phyloP scores from a whole-genome alignment of 2,113 vertebrate species.

The Mola mola region DNA sequence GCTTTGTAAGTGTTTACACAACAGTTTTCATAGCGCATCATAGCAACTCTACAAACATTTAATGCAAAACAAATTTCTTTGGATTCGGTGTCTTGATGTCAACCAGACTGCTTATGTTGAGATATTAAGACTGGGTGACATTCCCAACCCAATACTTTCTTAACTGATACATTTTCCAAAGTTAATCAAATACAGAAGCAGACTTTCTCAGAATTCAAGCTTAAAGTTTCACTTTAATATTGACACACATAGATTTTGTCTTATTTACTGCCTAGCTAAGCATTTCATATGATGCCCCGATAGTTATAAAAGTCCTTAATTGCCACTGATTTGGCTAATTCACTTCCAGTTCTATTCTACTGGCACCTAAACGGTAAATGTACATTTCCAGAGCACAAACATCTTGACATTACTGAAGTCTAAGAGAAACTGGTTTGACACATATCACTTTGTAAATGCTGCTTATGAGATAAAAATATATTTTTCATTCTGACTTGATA shows the following conservation, averaged over 20 bases:
- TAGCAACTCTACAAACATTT: conserved; percentile 28
- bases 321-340: conserved; percentile 50
- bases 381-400: conserved; percentile 24
- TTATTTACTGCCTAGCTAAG: background rate
- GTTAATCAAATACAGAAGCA: background rate
- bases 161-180: background rate
- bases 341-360: conserved; percentile 24
- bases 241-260: background rate
- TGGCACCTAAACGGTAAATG: conserved; percentile 6
- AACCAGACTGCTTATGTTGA: background rate
- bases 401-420: conserved; percentile 4
- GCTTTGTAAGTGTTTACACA: conserved; percentile 43
- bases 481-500: conserved; percentile 9
- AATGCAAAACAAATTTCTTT: conserved; percentile 52
- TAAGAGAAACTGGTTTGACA: conserved; percentile 20
- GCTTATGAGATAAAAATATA: conserved; percentile 28
- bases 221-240: background rate
- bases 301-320: conserved; percentile 30
- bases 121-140: conserved; percentile 9
- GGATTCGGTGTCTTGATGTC: conserved; percentile 28
- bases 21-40: conserved; percentile 7
- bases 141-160: conserved; percentile 2
- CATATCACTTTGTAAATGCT: conserved; percentile 4
- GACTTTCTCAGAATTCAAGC: background rate
- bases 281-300: background rate